Evolutionary conservation across 2,113 vertebrate genomes (phyloP).

Genomic region (Mesitornis unicolor): DNA sequence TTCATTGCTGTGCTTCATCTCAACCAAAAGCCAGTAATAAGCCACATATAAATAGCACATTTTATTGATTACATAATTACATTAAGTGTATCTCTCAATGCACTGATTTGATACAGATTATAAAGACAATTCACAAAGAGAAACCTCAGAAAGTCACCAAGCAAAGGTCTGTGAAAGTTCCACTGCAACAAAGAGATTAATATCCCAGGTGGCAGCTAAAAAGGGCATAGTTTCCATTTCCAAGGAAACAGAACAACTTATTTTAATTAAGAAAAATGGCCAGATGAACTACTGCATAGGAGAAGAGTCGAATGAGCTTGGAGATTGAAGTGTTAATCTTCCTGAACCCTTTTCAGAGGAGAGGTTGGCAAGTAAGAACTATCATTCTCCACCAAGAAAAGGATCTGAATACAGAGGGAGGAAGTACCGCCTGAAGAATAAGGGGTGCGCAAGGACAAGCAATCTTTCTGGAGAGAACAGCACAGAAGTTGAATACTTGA

Average conservation of each 20-base stretch:
- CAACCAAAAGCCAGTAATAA: not conserved
- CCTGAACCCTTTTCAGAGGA: not conserved
- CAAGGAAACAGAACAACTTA: not conserved
- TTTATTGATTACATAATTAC: not conserved
- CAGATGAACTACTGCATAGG: not conserved
- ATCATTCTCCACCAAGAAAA: not conserved
- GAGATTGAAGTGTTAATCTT: not conserved
- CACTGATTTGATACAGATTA: not conserved
- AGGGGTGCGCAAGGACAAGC: not conserved
- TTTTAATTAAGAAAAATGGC: not conserved
- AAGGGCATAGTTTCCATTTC: not conserved
- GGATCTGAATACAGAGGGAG: not conserved
- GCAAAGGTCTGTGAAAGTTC: not conserved
- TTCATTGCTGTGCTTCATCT: not conserved
- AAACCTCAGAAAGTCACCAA: not conserved
- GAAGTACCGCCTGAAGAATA: not conserved
- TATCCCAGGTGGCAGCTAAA: not conserved
- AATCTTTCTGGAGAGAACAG: not conserved
- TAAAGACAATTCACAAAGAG: not conserved
- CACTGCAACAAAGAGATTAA: not conserved
- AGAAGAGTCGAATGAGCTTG: not conserved
- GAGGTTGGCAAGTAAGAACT: not conserved
- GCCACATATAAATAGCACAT: not conserved
- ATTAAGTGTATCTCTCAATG: not conserved
- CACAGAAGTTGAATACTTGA: not conserved